Evolutionary conservation across 2,888 invertebrate species (phyloP).

Genomic region (Sicus ferrugineus): DNA sequence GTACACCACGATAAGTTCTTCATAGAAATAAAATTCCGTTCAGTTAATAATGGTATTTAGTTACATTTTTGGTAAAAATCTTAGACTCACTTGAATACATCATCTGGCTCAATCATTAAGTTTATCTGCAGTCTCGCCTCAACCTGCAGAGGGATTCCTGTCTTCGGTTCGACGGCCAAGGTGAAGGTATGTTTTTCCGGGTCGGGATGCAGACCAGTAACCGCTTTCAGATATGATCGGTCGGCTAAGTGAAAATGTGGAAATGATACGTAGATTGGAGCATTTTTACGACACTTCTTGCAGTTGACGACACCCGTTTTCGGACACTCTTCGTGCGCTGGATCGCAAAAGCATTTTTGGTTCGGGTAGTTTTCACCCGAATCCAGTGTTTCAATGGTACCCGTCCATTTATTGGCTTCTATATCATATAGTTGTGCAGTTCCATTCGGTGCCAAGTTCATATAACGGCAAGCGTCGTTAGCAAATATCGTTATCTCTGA

Average conservation of each 20-base stretch:
- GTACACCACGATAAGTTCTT: constrained; percentile 69
- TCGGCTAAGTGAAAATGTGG: constrained; percentile 85
- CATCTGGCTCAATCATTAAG: constrained; percentile 68
- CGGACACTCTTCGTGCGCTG: constrained; percentile 66
- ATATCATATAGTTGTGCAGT: constrained; percentile 48
- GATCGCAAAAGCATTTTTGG: constrained; percentile 74
- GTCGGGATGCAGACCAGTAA: constrained; percentile 75
- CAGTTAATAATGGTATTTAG: neutral
- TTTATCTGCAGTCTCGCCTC: constrained; percentile 82
- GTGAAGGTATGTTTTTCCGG: constrained; percentile 72
- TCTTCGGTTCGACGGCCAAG: constrained; percentile 75
- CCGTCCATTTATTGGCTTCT: constrained; percentile 63
- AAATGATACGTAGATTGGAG: constrained; percentile 83
- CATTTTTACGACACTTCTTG: constrained; percentile 76
- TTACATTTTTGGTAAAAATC: neutral
- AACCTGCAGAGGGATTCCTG: constrained; percentile 80
- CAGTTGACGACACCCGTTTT: constrained; percentile 75
- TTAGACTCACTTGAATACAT: constrained; percentile 67
- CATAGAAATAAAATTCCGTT: constrained; percentile 45
- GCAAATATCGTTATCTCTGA: constrained; percentile 74
- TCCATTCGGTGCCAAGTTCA: constrained; percentile 58
- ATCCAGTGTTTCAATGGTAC: constrained; percentile 74
- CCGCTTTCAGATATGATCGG: constrained; percentile 69
- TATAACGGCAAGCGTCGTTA: constrained; percentile 81
- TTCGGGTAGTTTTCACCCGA: constrained; percentile 71